phyloP scores from a whole-genome alignment of 2,797 vertebrate species.

The Mastacembelus armatus region DNA sequence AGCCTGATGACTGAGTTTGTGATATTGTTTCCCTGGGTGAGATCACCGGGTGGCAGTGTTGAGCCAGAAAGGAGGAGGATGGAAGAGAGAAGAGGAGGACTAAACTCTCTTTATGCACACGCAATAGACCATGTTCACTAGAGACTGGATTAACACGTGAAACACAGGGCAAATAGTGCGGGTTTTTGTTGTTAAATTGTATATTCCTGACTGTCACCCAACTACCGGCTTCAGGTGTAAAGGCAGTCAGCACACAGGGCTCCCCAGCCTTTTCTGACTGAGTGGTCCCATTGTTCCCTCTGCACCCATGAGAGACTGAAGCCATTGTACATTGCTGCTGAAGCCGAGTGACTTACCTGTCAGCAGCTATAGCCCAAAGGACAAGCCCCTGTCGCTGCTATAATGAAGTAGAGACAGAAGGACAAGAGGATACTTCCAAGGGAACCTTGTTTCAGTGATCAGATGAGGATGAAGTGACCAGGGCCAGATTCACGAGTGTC shows the following conservation, averaged over 20 bases:
- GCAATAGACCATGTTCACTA: slow-evolving; percentile 23
- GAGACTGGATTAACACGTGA: slow-evolving; percentile 24
- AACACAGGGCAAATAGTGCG: not conserved
- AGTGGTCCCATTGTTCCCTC: slow-evolving; percentile 64
- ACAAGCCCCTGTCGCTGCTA: slow-evolving; percentile 62
- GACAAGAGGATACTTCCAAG: slow-evolving; percentile 70
- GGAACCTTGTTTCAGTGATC: slow-evolving; percentile 75
- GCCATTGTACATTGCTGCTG: slow-evolving; percentile 70
- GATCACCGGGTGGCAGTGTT: slow-evolving; percentile 85
- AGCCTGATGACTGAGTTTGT: slow-evolving; percentile 24
- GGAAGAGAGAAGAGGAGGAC: slow-evolving; percentile 6
- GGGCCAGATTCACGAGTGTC: slow-evolving; percentile 74
- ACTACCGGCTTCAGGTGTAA: slow-evolving; percentile 50
- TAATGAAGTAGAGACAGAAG: slow-evolving; percentile 60
- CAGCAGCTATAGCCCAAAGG: slow-evolving; percentile 67
- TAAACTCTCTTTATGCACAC: slow-evolving; percentile 3
- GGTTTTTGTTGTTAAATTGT: not conserved
- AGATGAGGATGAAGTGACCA: slow-evolving; percentile 75
- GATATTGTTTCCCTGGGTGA: not conserved
- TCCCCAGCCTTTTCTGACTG: slow-evolving; percentile 26
- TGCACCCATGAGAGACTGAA: slow-evolving; percentile 62
- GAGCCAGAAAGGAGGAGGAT: slow-evolving; percentile 71
- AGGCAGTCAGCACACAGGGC: slow-evolving; percentile 12
- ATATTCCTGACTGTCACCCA: not conserved
- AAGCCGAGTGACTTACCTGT: slow-evolving; percentile 71